phyloP scores from a whole-genome alignment of 1,140 invertebrate species.

The Cyclargus thomasi region DNA sequence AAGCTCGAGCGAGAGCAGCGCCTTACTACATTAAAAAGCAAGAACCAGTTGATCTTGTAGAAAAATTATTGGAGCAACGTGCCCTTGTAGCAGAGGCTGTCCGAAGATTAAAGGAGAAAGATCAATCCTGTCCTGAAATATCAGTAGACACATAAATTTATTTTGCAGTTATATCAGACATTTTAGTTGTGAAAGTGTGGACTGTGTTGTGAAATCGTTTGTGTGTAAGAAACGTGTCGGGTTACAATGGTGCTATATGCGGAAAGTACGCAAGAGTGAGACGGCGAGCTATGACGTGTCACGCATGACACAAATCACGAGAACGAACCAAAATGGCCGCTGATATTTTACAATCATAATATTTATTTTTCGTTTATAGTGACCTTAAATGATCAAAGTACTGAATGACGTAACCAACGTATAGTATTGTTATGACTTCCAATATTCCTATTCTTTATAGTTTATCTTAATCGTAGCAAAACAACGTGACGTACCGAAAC shows the following conservation, averaged over 20 bases:
- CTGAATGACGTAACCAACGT: slow-evolving; percentile 70
- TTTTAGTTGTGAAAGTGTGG: slow-evolving; percentile 74
- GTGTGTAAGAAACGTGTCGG: slow-evolving; percentile 74
- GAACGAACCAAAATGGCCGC: slow-evolving; percentile 73
- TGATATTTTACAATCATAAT: slow-evolving; percentile 73
- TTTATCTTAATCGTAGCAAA: slow-evolving; percentile 36
- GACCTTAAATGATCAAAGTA: slow-evolving; percentile 74
- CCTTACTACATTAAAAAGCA: slow-evolving; percentile 72
- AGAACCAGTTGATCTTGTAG: slow-evolving; percentile 71
- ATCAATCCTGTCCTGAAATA: slow-evolving; percentile 68
- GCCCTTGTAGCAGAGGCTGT: slow-evolving; percentile 71
- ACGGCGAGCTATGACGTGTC: slow-evolving; percentile 70
- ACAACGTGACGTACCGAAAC: slow-evolving; percentile 35
- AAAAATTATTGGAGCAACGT: slow-evolving; percentile 65
- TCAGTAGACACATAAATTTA: slow-evolving; percentile 70
- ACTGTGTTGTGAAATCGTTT: slow-evolving; percentile 74
- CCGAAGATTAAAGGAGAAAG: slow-evolving; percentile 67
- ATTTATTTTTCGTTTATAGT: slow-evolving; percentile 74
- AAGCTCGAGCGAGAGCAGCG: slow-evolving; percentile 67
- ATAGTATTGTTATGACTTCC: slow-evolving; percentile 55
- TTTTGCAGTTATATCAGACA: slow-evolving; percentile 59
- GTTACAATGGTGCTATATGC: slow-evolving; percentile 75
- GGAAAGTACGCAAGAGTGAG: slow-evolving; percentile 67
- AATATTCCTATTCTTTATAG: slow-evolving; percentile 42
- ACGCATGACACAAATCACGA: slow-evolving; percentile 69